Evolutionary conservation across 2,797 vertebrate genomes (phyloP), one percentile per base, ranked within the genome.

Genomic region (Lithobates sylvaticus): DNA sequence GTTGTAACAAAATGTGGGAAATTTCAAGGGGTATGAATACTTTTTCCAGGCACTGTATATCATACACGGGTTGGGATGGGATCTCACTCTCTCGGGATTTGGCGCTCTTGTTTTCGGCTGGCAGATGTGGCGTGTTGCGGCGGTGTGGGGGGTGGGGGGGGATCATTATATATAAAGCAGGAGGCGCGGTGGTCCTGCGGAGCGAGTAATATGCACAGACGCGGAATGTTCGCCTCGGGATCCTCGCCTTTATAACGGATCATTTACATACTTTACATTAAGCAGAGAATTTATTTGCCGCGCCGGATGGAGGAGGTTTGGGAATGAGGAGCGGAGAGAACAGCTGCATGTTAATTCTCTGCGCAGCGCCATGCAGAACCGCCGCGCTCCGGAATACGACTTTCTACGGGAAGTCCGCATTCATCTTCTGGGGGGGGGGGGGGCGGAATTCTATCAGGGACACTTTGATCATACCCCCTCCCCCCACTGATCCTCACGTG

Each of bases 321-420:
- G 61, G 67, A 78, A 78, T 47, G n/a, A 68, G n/a, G 13, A 44
- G 12, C 13, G n/a, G 8, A 13, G 64, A 42, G 44, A 68, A 79
- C 77, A 79, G 36, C 77, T 79, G 77, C 77, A 27, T 68, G 15
- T 10, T 68, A 79, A 79, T 47, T 27, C 65, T 26, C 77, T 44
- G 34, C 5, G 26, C 67, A 15, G 23, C n/a, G 76, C 61, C 26
- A n/a, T 42, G 65, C 42, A n/a, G n/a, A 68, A 21, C 77, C 44
- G 77, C 23, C 21, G 15, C 75, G 10, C 27, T 76, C 26, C 15
- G 23, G 16, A 26, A 64, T 64, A 15, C 21, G 7, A 23, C n/a
- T 18, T 23, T 21, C n/a, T n/a, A 7, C 7, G 1, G 61, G 21
- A 64, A 6, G 64, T 27, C 32, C 13, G 67, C 8, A 2, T 29